Conservation (phyloP, 2,888 invertebrate genomes). For the Onchidella celtica region DNA sequence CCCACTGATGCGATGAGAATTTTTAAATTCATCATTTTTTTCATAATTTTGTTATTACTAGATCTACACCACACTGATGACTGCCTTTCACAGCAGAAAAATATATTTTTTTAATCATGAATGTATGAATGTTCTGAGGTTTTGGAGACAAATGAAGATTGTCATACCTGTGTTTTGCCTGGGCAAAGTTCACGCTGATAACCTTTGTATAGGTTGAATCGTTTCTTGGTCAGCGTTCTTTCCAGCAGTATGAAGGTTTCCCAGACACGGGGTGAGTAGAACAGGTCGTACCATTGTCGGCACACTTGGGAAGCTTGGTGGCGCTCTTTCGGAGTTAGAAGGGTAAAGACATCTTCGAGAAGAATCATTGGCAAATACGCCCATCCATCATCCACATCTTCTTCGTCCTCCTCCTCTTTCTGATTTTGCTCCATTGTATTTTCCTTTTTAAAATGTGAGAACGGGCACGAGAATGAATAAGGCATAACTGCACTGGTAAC, state of each 20-base stretch:
- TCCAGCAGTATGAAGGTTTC: slow-evolving; percentile 87
- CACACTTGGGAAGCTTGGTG: slow-evolving; percentile 86
- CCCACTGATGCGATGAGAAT: no score
- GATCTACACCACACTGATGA: no score
- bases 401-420: slow-evolving; percentile 45
- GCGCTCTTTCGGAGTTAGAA: slow-evolving; percentile 86
- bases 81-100: no score
- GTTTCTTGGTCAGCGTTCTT: slow-evolving; percentile 86
- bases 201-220: slow-evolving; percentile 90
- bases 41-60: no score
- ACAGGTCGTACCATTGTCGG: slow-evolving; percentile 81
- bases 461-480: slow-evolving; percentile 25
- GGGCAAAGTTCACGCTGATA: slow-evolving; percentile 86
- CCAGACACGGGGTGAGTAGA: slow-evolving; percentile 87
- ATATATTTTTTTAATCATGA: no score
- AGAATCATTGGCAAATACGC: slow-evolving; percentile 89
- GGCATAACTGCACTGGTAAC: background rate
- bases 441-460: background rate
- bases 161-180: slow-evolving; percentile 73
- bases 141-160: background rate
- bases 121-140: no score
- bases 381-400: slow-evolving; percentile 52
- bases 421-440: background rate
- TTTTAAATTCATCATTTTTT: no score
- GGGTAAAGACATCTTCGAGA: slow-evolving; percentile 87